Evolutionary conservation across 1,140 invertebrate genomes (phyloP), one percentile per base, ranked within the genome.

Genomic region (Eufriesea mexicana): DNA sequence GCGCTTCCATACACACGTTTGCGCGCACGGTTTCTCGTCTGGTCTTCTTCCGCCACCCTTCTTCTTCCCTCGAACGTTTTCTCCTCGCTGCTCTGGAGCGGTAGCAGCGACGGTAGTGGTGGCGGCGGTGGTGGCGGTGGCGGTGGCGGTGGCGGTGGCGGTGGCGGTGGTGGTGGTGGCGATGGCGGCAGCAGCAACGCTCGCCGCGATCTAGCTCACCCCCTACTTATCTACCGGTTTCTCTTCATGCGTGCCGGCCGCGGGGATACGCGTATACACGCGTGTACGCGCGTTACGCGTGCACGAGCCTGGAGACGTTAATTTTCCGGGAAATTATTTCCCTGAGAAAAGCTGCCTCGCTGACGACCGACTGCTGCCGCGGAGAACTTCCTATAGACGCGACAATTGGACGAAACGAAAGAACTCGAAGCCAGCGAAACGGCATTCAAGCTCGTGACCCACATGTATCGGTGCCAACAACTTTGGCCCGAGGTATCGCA

Each of bases 291-390:
- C 68, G 75, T 86, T 83, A 84, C 77, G 85, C 75, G 78, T 70
- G 47, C 85, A 81, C 83, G 75, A 76, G 66, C 78, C 23, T 59
- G 75, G 74, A 67, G 80, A 89, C 81, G 84, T 89, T 89, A 84
- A 89, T 89, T 89, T 89, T 89, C 88, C 84, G 81, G 84, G 67
- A 84, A 89, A 89, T 89, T 89, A 89, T 89, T 89, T 82, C 80
- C 81, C 66, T 14, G 70, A 68, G 87, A 84, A 79, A 84, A 86
- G 73, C 51, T 51, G 47, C 59, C 74, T 62, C 61, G 59, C n/a
- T 16, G 59, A 12, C 77, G 77, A 47, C 55, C 57, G 71, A 68
- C 77, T 51, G 14, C 23, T 2, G 51, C 16, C 28, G 20, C 42
- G 20, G n/a, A 57, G 71, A 59, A 45, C 6, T 59, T 47, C 1